These are phyloP conservation scores for Epirrita christyi DNA, from an alignment of 2,888 invertebrate species.

Conservation along the genomic window DNA sequence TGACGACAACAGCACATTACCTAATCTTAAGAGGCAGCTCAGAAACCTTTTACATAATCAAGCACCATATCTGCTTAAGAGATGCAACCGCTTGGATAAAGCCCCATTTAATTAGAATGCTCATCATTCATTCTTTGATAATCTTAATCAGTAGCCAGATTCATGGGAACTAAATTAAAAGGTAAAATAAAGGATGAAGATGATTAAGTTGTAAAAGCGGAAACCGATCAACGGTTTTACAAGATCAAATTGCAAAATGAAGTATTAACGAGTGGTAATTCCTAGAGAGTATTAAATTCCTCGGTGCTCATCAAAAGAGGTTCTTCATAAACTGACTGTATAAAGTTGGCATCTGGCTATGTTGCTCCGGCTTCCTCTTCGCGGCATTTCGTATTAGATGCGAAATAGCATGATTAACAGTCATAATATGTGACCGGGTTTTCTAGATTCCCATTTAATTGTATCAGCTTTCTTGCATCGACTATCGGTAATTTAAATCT, in stretches of 20 bases:
- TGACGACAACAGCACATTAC: slow-evolving; percentile 4
- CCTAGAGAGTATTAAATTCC: slow-evolving; percentile 24
- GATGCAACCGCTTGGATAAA: slow-evolving; percentile 29
- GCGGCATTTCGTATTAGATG: slow-evolving; percentile 41
- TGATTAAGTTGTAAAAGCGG: slow-evolving; percentile 31
- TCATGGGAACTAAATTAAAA: slow-evolving; percentile 25
- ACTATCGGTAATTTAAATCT: slow-evolving; percentile 55
- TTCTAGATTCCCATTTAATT: slow-evolving; percentile 71
- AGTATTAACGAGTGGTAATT: slow-evolving; percentile 33
- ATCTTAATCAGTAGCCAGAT: slow-evolving; percentile 29
- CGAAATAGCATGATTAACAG: slow-evolving; percentile 64
- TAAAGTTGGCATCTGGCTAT: slow-evolving; percentile 10
- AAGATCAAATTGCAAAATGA: slow-evolving; percentile 25
- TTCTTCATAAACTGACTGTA: slow-evolving; percentile 10
- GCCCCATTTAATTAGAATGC: slow-evolving; percentile 27
- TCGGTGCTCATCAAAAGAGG: slow-evolving; percentile 37
- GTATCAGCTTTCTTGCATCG: slow-evolving; percentile 62
- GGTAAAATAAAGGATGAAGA: slow-evolving; percentile 19
- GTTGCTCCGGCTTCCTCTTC: slow-evolving; percentile 25
- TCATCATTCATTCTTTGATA: slow-evolving; percentile 23
- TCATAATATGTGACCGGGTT: slow-evolving; percentile 67
- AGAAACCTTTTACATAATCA: slow-evolving; percentile 21
- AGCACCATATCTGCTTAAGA: slow-evolving; percentile 18
- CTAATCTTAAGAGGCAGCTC: slow-evolving; percentile 20
- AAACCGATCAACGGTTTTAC: slow-evolving; percentile 25